Conservation (phyloP, 2,888 invertebrate species). For the Drosophila dives region DNA sequence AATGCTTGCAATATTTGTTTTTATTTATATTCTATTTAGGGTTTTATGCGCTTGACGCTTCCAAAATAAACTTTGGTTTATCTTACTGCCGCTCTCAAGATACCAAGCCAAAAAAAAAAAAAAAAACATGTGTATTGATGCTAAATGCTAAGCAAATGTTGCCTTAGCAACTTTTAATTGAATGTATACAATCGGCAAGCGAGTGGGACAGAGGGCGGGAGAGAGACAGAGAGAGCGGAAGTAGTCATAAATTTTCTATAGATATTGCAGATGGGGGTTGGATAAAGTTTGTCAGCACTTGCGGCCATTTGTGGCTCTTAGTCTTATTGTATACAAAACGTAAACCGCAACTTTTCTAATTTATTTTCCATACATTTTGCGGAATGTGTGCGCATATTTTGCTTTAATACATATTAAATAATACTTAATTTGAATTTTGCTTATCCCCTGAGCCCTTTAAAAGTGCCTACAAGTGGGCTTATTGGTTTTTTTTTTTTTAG, state of each 20-base stretch:
- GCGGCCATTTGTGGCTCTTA: constrained; percentile 2
- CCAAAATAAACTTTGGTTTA: constrained; percentile 63
- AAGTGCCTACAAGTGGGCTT: background rate
- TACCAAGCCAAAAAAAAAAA: constrained; percentile 8
- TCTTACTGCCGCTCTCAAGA: constrained; percentile 18
- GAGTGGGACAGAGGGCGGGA: too few relatives aligned
- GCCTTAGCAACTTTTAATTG: constrained; percentile 71
- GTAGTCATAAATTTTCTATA: constrained; percentile 74
- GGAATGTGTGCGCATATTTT: constrained; percentile 48
- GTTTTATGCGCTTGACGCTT: constrained; percentile 52
- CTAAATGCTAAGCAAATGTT: constrained; percentile 71
- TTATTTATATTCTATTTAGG: constrained; percentile 37
- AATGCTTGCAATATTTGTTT: constrained; percentile 21
- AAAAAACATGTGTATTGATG: constrained; percentile 13
- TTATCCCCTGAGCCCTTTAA: constrained; percentile 16
- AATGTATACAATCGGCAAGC: constrained; percentile 54
- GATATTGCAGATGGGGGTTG: constrained; percentile 30
- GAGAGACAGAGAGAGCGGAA: constrained; percentile 24
- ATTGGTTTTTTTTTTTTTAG: background rate
- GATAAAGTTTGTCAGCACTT: constrained; percentile 56
- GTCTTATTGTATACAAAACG: constrained; percentile 35
- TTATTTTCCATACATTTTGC: constrained; percentile 68
- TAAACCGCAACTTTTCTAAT: constrained; percentile 75
- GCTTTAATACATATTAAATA: constrained; percentile 75
- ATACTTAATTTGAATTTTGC: constrained; percentile 76